Evolutionary conservation across 2,113 vertebrate genomes (phyloP).

Genomic region (Lichenostomus cassidix): DNA sequence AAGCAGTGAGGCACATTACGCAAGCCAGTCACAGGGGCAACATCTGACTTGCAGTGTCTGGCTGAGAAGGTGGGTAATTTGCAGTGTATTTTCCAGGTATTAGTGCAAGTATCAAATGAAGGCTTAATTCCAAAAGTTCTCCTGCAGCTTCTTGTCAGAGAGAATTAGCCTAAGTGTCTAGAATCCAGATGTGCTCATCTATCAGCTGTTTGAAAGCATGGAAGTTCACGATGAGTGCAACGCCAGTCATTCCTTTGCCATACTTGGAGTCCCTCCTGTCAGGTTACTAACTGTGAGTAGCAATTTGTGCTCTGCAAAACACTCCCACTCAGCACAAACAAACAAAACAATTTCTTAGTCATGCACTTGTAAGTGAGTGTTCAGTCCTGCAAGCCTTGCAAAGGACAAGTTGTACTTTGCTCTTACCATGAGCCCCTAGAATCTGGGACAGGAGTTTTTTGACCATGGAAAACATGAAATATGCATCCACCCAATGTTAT

Average conservation of each 20-base stretch:
- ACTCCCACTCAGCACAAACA: background rate
- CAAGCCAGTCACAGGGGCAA: background rate
- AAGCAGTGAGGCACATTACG: background rate
- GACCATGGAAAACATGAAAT: background rate
- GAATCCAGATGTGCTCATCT: background rate
- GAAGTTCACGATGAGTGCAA: background rate
- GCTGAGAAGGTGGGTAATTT: background rate
- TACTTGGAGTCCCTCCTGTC: background rate
- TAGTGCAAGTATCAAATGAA: background rate
- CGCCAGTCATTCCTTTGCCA: background rate
- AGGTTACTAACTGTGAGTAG: background rate
- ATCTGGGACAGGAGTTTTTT: background rate
- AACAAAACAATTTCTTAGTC: background rate
- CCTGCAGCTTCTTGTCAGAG: background rate
- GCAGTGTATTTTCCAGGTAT: background rate
- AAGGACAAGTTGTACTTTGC: background rate
- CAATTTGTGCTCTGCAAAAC: background rate
- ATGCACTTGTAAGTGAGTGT: background rate
- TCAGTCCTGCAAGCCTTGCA: background rate
- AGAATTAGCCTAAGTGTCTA: background rate
- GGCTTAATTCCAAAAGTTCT: background rate
- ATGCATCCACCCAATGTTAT: background rate
- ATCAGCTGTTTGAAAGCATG: background rate
- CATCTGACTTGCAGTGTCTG: background rate
- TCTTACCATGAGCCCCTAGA: background rate